phyloP scores from a whole-genome alignment of 2,113 vertebrate species.

The Actenoides lindsayi region DNA sequence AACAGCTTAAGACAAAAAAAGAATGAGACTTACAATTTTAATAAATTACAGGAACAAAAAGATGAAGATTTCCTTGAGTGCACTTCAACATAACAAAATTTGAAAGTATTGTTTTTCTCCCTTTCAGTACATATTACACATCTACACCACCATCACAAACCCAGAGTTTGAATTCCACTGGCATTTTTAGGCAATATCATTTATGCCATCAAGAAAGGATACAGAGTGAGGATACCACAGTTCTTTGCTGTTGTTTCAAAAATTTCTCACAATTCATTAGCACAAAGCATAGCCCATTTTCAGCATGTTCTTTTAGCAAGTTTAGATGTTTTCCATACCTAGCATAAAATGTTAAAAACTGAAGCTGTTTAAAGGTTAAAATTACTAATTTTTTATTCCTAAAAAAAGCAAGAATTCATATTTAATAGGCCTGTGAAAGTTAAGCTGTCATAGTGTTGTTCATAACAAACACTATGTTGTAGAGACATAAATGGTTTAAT shows the following conservation, averaged over 20 bases:
- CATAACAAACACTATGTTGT: background rate
- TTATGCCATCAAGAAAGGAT: constrained; percentile 80
- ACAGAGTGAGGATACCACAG: constrained; percentile 78
- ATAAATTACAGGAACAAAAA: background rate
- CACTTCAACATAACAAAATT: background rate
- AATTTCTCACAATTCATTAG: constrained; percentile 82
- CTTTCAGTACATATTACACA: background rate
- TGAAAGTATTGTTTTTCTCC: background rate
- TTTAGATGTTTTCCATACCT: constrained; percentile 88
- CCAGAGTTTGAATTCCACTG: background rate
- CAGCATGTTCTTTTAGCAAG: constrained; percentile 78
- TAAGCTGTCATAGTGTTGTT: background rate
- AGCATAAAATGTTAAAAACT: background rate
- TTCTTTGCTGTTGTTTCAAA: constrained; percentile 80
- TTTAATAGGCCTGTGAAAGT: background rate
- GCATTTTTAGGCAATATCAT: background rate
- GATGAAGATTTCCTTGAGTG: background rate
- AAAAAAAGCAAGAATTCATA: background rate
- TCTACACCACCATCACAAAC: background rate
- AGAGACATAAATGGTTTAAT: background rate
- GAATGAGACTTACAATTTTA: background rate
- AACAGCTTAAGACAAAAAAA: background rate
- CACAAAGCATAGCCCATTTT: constrained; percentile 76
- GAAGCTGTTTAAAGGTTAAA: background rate
- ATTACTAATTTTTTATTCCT: background rate